These are phyloP conservation scores for Tiaroga cobitis DNA, from an alignment of 2,797 vertebrate genomes.

Conservation along the genomic window DNA sequence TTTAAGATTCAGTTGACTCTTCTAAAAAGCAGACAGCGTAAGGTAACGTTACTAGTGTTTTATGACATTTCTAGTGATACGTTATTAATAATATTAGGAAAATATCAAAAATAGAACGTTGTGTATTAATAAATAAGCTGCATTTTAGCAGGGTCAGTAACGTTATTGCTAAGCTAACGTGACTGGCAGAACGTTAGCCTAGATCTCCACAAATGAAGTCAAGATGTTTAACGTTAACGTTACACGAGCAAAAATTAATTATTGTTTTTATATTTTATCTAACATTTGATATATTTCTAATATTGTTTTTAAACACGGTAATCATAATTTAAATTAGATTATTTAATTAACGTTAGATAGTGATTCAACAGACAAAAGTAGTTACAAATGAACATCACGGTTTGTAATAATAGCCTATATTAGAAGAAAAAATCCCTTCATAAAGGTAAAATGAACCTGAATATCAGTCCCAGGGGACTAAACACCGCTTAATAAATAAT, in stretches of 20 bases:
- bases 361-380: neutral
- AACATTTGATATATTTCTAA: neutral
- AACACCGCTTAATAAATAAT: neutral
- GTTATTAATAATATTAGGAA: neutral
- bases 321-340: neutral
- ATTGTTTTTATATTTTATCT: neutral
- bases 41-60: neutral
- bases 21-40: neutral
- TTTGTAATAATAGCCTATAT: neutral
- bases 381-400: neutral
- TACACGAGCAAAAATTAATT: neutral
- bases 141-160: neutral
- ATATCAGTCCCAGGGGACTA: neutral
- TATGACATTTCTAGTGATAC: neutral
- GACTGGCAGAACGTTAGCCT: neutral
- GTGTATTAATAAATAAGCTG: neutral
- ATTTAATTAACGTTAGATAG: too few species aligned
- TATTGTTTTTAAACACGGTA: neutral
- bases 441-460: neutral
- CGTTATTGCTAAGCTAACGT: neutral
- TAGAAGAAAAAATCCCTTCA: neutral
- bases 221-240: neutral
- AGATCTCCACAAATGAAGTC: neutral
- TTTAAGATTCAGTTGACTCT: neutral
- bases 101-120: neutral